These are phyloP conservation scores for Archips xylosteana DNA, from an alignment of 2,888 invertebrate genomes.

Conservation along the genomic window DNA sequence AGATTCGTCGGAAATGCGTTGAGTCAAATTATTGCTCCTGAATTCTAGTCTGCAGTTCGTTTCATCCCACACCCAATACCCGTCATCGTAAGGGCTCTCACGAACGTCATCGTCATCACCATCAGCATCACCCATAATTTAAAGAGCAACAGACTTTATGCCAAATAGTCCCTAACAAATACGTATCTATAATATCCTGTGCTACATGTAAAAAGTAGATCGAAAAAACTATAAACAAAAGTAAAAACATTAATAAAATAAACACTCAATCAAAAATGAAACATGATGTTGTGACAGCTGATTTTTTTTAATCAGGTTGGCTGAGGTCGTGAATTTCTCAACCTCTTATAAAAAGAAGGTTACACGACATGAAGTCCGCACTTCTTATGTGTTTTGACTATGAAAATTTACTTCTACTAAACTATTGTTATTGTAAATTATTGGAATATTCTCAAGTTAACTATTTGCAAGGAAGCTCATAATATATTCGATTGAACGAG, in stretches of 20 bases:
- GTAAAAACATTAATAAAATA: conserved; percentile 6
- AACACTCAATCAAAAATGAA: neutral
- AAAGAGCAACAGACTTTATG: neutral
- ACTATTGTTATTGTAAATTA: neutral
- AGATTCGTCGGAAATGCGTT: neutral
- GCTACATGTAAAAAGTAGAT: neutral
- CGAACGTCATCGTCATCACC: conserved; percentile 21
- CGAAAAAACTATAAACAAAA: neutral
- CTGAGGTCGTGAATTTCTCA: neutral
- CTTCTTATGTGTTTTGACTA: too few relatives aligned
- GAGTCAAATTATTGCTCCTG: neutral
- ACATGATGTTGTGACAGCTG: neutral
- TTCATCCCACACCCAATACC: conserved; percentile 33
- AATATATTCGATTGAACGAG: neutral
- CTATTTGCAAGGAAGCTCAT: neutral
- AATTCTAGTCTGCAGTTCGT: conserved; percentile 20
- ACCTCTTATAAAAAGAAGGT: neutral
- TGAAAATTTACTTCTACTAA: too few relatives aligned
- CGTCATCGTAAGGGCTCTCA: conserved; percentile 26
- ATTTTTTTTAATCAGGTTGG: conserved; percentile 20
- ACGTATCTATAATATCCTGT: neutral
- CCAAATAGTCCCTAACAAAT: conserved; percentile 3
- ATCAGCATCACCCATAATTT: conserved; percentile 29
- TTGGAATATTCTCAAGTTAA: neutral
- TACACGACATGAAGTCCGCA: too few relatives aligned